Percentiles rank a stretch among this genome's conserved stretches.
Evolutionary conservation across 1,140 invertebrate species (phyloP).

Genomic region (Drosophila kikkawai): DNA sequence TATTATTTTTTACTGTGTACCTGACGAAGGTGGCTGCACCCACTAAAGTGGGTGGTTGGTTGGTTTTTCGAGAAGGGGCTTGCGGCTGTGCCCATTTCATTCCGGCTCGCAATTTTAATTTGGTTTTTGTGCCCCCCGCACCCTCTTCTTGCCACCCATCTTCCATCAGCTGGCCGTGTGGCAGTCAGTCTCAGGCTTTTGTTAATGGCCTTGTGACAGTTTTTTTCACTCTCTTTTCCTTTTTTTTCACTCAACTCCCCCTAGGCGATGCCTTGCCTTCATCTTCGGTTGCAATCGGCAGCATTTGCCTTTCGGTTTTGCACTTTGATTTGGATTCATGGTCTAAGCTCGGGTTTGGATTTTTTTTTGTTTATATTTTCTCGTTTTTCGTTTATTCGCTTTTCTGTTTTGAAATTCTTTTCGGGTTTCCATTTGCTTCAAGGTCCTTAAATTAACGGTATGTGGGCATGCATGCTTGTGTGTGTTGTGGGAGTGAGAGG

Average conservation of each 20-base stretch:
- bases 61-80: conserved; percentile 2
- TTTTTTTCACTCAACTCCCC: neutral
- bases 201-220: conserved; percentile 82
- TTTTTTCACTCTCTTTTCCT: conserved; percentile 15
- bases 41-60: conserved; percentile 5
- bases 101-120: conserved; percentile 75
- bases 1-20: neutral
- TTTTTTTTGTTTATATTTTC: conserved; percentile 7
- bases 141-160: conserved; percentile 1
- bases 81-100: conserved; percentile 60
- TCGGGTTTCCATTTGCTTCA: conserved; percentile 32
- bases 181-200: conserved; percentile 77
- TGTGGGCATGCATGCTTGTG: neutral
- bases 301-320: conserved; percentile 28
- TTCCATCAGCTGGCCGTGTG: conserved; percentile 41
- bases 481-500: conserved; percentile 10
- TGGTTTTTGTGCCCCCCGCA: conserved; percentile 48
- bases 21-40: neutral
- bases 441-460: conserved; percentile 25
- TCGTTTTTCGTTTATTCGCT: neutral
- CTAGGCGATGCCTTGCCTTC: conserved; percentile 1
- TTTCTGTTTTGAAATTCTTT: conserved; percentile 14
- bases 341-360: conserved; percentile 4
- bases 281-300: conserved; percentile 31
- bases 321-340: conserved; percentile 25